Evolutionary conservation across 2,113 vertebrate species (phyloP).

Genomic region (Ornithorhynchus anatinus): DNA sequence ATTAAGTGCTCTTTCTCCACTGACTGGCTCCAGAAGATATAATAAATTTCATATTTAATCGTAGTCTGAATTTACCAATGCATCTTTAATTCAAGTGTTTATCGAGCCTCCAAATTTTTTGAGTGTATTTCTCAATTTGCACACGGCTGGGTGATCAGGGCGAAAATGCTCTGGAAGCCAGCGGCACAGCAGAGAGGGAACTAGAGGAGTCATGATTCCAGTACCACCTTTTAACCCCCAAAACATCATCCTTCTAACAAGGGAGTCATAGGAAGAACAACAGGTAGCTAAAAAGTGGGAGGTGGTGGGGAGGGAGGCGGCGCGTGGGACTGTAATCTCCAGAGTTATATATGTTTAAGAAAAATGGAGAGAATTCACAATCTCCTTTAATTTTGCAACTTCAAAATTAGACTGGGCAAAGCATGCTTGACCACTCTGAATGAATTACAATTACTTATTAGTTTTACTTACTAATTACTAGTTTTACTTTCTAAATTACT

Average conservation of each 20-base stretch:
- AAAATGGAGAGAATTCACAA: constrained; percentile 24
- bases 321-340: not conserved
- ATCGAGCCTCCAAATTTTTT: not conserved
- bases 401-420: constrained; percentile 16
- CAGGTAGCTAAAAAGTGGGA: too few relatives aligned
- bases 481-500: not conserved
- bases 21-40: not conserved
- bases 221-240: constrained; percentile 18
- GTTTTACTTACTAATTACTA: constrained; percentile 9
- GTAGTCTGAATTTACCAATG: constrained; percentile 1
- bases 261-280: constrained; percentile 32
- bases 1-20: not conserved
- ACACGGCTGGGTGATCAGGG: constrained; percentile 27
- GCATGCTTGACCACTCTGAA: not conserved
- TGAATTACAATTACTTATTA: not conserved
- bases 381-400: not conserved
- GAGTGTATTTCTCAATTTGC: not conserved
- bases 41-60: too few relatives aligned
- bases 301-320: too few relatives aligned
- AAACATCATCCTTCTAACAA: constrained; percentile 18
- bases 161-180: too few relatives aligned
- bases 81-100: not conserved
- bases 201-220: not conserved
- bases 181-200: constrained; percentile 2
- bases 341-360: constrained; percentile 19